Percentiles rank a stretch among this genome's conserved stretches.
Conservation (phyloP, 1,140 invertebrate genomes). For the Tribolium castaneum region DNA sequence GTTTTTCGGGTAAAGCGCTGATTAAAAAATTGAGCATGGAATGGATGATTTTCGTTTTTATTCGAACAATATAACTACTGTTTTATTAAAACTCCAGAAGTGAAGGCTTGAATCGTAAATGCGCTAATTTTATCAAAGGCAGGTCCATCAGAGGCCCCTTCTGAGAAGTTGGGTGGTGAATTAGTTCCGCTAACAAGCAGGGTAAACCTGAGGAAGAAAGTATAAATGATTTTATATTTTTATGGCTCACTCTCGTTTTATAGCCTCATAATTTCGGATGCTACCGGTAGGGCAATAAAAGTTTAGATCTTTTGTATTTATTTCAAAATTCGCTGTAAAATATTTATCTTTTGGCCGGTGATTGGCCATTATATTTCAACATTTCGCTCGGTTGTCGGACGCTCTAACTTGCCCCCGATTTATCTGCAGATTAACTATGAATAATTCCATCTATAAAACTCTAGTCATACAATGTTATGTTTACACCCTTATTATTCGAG, state of each 20-base stretch:
- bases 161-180: not conserved
- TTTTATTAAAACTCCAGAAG: too few relatives aligned
- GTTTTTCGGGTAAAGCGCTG: too few relatives aligned
- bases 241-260: constrained; percentile 54
- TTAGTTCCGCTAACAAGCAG: constrained; percentile 13
- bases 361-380: constrained; percentile 35
- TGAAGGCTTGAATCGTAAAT: not conserved
- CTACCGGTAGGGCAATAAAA: constrained; percentile 45
- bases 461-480: constrained; percentile 1
- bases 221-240: constrained; percentile 56
- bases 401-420: not conserved
- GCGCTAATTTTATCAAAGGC: not conserved
- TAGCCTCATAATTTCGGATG: constrained; percentile 50
- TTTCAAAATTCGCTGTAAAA: constrained; percentile 43
- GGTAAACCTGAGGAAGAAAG: constrained; percentile 36
- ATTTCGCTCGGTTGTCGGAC: constrained; percentile 16
- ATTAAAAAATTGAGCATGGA: too few relatives aligned
- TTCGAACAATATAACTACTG: too few relatives aligned
- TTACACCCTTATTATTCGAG: constrained; percentile 13
- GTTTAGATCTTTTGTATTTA: constrained; percentile 30
- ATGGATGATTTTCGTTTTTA: too few relatives aligned
- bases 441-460: constrained; percentile 27
- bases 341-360: constrained; percentile 46
- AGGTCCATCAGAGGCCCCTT: not conserved
- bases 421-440: constrained; percentile 11